Conservation (phyloP, 2,888 invertebrate genomes). For the Dolomedes plantarius region DNA sequence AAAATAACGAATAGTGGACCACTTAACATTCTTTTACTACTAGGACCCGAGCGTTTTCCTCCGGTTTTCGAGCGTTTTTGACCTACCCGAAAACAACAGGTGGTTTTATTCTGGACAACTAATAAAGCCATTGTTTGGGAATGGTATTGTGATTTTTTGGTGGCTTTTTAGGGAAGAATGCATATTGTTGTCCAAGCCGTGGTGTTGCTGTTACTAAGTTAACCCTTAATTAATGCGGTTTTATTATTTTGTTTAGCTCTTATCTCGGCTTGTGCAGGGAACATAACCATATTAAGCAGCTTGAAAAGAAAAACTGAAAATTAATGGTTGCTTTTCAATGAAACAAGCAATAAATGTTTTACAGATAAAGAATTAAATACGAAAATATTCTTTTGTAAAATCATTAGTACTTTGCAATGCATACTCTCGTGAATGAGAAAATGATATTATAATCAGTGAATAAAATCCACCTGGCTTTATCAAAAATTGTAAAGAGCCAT, state of each 20-base stretch:
- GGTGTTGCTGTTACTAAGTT: conserved; percentile 32
- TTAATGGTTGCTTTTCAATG: too few species aligned
- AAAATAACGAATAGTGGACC: conserved; percentile 49
- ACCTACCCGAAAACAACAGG: conserved; percentile 60
- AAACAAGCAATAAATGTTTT: too few species aligned
- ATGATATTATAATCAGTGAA: too few species aligned
- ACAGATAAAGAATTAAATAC: too few species aligned
- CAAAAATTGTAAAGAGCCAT: too few species aligned
- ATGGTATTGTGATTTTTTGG: conserved; percentile 54
- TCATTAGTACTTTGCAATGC: too few species aligned
- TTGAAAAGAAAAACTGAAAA: too few species aligned
- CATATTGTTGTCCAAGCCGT: conserved; percentile 28
- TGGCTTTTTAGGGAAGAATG: conserved; percentile 50
- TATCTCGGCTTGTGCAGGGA: not conserved
- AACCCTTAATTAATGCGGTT: conserved; percentile 43
- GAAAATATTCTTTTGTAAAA: too few species aligned
- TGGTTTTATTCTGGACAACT: conserved; percentile 53
- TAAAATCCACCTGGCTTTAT: too few species aligned
- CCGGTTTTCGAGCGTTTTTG: conserved; percentile 56
- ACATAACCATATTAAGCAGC: not conserved
- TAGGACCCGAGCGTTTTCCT: conserved; percentile 24
- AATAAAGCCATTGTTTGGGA: conserved; percentile 66
- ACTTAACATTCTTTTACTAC: conserved; percentile 49
- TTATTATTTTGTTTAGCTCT: conserved; percentile 12
- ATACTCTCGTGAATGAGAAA: too few species aligned